Evolutionary conservation across 2,797 vertebrate genomes (phyloP).

Genomic region (Catamblyrhynchus diadema): DNA sequence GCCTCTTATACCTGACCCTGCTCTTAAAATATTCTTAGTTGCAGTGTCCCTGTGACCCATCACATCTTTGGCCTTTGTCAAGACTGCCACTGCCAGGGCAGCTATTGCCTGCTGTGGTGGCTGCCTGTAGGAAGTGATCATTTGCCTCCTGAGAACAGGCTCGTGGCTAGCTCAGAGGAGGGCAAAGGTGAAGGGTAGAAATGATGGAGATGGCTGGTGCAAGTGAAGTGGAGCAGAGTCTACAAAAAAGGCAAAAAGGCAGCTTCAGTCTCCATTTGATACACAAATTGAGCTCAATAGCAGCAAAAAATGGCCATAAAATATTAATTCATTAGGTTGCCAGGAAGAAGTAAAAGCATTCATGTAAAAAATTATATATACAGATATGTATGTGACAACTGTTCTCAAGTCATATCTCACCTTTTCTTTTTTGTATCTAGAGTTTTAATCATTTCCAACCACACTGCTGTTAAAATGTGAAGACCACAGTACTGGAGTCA

Average conservation of each 20-base stretch:
- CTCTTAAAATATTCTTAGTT: not conserved
- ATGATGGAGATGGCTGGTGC: not conserved
- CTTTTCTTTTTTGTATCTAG: not conserved
- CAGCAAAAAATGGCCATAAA: conserved; percentile 60
- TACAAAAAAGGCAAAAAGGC: conserved; percentile 44
- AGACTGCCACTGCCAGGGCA: not conserved
- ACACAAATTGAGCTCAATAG: conserved; percentile 30
- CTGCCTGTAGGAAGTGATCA: not conserved
- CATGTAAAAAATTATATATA: not conserved
- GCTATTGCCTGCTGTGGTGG: not conserved
- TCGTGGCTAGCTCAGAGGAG: not conserved
- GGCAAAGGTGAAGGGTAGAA: not conserved
- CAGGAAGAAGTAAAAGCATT: conserved; percentile 40
- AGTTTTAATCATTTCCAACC: not conserved
- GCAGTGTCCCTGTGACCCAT: not conserved
- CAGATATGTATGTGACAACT: not conserved
- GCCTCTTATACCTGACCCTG: not conserved
- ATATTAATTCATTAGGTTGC: conserved; percentile 58
- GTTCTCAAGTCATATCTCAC: not conserved
- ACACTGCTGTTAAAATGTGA: not conserved
- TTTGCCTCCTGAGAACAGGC: not conserved
- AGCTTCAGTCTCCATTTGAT: conserved; percentile 56
- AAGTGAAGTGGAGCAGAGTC: conserved; percentile 18
- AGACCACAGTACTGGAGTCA: not conserved
- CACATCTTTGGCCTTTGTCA: conserved; percentile 26